Base-by-base conservation (phyloP, 2,888 invertebrate species). In the Pseudococcus longispinus region DNA sequence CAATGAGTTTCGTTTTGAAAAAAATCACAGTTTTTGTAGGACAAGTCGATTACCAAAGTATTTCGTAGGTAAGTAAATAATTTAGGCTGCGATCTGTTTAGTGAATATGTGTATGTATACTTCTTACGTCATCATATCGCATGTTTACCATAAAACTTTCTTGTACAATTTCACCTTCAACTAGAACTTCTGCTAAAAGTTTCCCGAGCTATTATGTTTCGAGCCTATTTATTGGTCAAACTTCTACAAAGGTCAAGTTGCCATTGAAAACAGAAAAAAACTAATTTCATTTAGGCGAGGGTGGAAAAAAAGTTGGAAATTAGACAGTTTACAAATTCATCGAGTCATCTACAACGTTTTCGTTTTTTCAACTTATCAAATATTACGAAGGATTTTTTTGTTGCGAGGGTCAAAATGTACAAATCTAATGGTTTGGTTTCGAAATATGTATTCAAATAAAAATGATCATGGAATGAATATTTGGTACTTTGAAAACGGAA, bases 151-250 rank as follows among this genome's bases (percentile, higher is more conserved):
- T 51, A 37, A 29, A 37, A 74, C 74, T 37, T 74, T 32, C 32
- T 26, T 26, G n/a, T 74, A 4, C 65, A 11, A 74, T 74, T 37
- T 74, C 37, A 74, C 74, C 74, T 74, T 74, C 74, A 74, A 74
- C 74, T 74, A 74, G 74, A 74, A 74, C 74, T 74, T 74, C 32
- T 74, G 2, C 15, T n/a, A 13, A 32, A 74, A 74, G 32, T 74
- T 74, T 74, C 4, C 4, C n/a, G 15, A 51, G 6, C 51, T 18
- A 37, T 74, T 37, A 74, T 18, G 29, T n/a, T 74, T 51, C 51
- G n/a, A 51, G 51, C n/a, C 51, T 51, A 51, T n/a, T n/a, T n/a
- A 51, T 18, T n/a, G n/a, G 51, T n/a, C n/a, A n/a, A 15, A 51
- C 37, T 37, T n/a, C n/a, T 51, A n/a, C 51, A 51, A 51, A 51